Evolutionary conservation across 2,113 vertebrate genomes (phyloP).

Genomic region (Cercocebus atys): DNA sequence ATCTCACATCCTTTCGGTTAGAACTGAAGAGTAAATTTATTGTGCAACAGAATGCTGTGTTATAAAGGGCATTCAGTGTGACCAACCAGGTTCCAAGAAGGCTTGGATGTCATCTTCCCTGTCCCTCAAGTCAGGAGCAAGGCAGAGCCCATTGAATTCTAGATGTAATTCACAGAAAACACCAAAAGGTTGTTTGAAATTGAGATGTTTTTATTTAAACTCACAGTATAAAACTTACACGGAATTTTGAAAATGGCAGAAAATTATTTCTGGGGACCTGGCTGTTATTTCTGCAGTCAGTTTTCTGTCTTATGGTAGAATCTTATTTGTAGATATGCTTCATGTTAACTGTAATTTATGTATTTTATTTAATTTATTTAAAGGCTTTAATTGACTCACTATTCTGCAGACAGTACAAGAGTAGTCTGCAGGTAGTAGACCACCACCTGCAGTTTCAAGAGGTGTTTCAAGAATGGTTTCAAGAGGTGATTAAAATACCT

Average conservation of each 20-base stretch:
- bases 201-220: conserved; percentile 3
- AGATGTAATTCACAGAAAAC: not conserved
- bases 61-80: not conserved
- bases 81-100: not conserved
- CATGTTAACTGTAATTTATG: not conserved
- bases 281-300: not conserved
- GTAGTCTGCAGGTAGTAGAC: too few relatives aligned
- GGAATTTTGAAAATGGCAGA: not conserved
- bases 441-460: too few relatives aligned
- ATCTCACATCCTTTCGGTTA: not conserved
- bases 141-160: not conserved
- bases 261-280: not conserved
- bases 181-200: not conserved
- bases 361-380: too few relatives aligned
- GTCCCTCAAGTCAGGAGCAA: too few relatives aligned
- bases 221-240: not conserved
- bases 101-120: too few relatives aligned
- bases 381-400: too few relatives aligned
- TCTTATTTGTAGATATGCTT: not conserved
- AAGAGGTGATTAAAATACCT: not conserved
- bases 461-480: not conserved
- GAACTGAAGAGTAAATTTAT: not conserved
- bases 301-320: not conserved
- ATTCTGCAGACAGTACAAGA: too few relatives aligned
- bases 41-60: accelerated